A percentile compares a stretch with the other conserved stretches of the same genome.
Conservation (phyloP, 2,888 invertebrate species). For the Polymixis lichenea region DNA sequence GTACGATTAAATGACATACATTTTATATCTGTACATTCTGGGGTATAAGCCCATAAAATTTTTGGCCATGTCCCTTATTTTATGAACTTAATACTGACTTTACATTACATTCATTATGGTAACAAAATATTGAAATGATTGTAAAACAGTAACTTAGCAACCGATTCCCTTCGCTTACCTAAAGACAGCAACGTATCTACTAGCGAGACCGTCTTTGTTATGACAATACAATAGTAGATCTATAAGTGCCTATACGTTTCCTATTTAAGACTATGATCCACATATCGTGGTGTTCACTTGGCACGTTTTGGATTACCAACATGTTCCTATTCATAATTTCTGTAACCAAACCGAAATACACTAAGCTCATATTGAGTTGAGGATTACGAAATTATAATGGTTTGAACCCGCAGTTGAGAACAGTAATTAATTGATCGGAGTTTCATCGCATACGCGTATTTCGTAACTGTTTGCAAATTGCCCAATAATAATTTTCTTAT, state of each 20-base stretch:
- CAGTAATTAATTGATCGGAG: conserved; percentile 13
- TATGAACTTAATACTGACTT: too few species aligned
- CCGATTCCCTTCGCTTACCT: neutral
- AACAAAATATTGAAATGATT: neutral
- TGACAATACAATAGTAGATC: too few species aligned
- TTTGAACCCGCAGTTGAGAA: neutral
- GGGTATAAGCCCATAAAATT: too few species aligned
- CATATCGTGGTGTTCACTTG: neutral
- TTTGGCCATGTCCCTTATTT: too few species aligned
- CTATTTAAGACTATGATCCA: conserved; percentile 8
- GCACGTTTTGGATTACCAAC: conserved; percentile 39
- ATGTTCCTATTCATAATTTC: conserved; percentile 23
- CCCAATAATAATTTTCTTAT: neutral
- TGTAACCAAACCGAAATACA: neutral
- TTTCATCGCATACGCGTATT: neutral
- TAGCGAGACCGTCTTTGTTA: neutral
- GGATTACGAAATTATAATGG: conserved; percentile 13
- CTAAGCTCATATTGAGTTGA: neutral
- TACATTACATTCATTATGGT: too few species aligned
- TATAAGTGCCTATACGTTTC: neutral
- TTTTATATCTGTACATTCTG: too few species aligned
- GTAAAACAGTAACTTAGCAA: neutral
- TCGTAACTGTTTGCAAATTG: neutral
- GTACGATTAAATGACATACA: too few species aligned
- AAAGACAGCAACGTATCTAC: neutral